Percentiles rank a stretch among this genome's conserved stretches.
These are phyloP conservation scores for Protobothrops mucrosquamatus DNA, from an alignment of 2,113 vertebrate species.

Conservation along the genomic window DNA sequence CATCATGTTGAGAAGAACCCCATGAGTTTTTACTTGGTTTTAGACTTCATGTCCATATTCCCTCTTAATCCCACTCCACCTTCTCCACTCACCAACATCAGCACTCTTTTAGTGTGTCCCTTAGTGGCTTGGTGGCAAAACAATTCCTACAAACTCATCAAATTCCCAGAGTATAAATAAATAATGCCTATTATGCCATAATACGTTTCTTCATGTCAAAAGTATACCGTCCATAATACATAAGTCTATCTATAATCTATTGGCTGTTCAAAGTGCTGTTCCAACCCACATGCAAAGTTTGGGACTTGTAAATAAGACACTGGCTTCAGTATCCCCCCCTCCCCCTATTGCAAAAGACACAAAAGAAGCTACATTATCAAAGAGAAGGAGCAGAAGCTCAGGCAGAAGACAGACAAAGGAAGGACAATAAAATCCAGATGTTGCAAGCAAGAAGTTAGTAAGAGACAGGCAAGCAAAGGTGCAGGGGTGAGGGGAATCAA, in stretches of 20 bases:
- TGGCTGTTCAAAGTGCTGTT: background rate
- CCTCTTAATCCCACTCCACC: too few relatives aligned
- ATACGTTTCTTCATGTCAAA: too few relatives aligned
- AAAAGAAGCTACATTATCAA: background rate
- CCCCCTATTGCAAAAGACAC: background rate
- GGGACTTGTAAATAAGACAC: slow-evolving; percentile 33
- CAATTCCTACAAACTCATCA: background rate
- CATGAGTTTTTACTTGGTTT: background rate
- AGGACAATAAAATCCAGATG: background rate
- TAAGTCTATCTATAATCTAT: background rate
- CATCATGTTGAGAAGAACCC: background rate
- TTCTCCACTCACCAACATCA: background rate
- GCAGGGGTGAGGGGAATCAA: background rate
- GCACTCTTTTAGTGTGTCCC: background rate
- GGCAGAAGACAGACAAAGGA: background rate
- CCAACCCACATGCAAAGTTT: background rate
- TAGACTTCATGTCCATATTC: background rate
- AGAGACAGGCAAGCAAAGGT: background rate
- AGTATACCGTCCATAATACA: too few relatives aligned
- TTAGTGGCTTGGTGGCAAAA: background rate
- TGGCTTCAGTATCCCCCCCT: slow-evolving; percentile 49
- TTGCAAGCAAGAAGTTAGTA: background rate
- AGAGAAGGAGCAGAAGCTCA: background rate
- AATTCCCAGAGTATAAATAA: background rate
- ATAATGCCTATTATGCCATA: background rate